Evolutionary conservation across 2,888 invertebrate species (phyloP), one percentile per base, ranked within the genome.

Genomic region (Heliconius cydno): DNA sequence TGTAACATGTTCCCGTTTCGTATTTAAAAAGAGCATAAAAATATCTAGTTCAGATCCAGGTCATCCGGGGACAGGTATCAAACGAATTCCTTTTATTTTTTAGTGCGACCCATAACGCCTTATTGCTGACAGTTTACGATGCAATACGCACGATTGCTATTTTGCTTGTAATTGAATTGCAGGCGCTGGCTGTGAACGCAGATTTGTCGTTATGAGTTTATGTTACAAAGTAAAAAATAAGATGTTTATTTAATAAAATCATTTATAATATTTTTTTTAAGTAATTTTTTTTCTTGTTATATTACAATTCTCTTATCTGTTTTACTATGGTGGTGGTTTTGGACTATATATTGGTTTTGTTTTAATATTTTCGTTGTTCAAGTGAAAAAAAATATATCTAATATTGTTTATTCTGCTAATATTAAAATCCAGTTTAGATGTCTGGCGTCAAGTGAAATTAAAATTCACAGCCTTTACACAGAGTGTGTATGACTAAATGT

Each of bases 101-200:
- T 85, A 84, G 85, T 85, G 85, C 84, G 86, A 88, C 88, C 89
- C 91, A 89, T 91, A 92, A 90, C 92, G 90, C 90, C 91, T 92
- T 92, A 92, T 87, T 87, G 91, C 89, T 85, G 88, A 86, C 88
- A 90, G 88, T 93, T 85, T 84, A 92, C 91, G 92, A 92, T 91
- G 92, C 91, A 92, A 92, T 91, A 93, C 92, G 92, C 92, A 91
- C 90, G 87, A 87, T 85, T 85, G 85, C 87, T 89, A 88, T 90
- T 93, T 94, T 93, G 92, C 93, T 86, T 87, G 90, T 93, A 92
- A 93, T 92, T 93, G 90, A 92, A 92, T 92, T 84, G 90, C 92
- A 94, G 94, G 93, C 92, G 92, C 88, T 88, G 90, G 91, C 30
- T 74, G 28, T 76, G n/a, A 74, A 76, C 65, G 41, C 46, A 67